Base-by-base conservation (phyloP, 2,113 vertebrate genomes). In the Tupaia tana region DNA sequence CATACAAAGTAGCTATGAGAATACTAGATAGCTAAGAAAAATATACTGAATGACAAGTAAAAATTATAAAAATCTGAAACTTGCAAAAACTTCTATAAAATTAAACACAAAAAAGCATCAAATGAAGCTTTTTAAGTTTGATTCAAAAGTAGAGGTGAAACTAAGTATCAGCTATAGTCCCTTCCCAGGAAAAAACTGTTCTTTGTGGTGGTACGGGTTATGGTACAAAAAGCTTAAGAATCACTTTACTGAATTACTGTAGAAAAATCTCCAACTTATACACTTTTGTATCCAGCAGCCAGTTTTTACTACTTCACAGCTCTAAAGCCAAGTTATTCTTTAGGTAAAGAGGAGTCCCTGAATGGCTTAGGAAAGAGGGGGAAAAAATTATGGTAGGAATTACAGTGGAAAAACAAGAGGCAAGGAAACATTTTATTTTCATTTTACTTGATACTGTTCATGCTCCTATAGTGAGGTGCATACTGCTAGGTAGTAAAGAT, bases 41-140 rank as follows among this genome's bases (percentile, higher is more conserved):
- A 83, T 0, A 69, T 61, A 86, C 34, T 86, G 86, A 77, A 73
- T 74, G 71, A 92, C 52, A 52, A 79, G 29, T 34, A 67, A 43
- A 43, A 43, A 82, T 82, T 67, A 59, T 25, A 71, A 63, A 83
- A 90, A 86, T 15, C 4, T 67, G 22, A 56, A 90, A 61, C 91
- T 25, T 91, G 14, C 18, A 71, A 94, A 89, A 74, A 77, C 18
- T 90, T 95, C 77, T 52, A 82, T 88, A 90, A 95, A 91, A 83
- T 58, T 84, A 63, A 95, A 93, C 67, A 67, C 9, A 87, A 78
- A 83, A 84, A 58, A 7, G 2, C 31, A 91, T 89, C 5, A 95
- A 93, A 86, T 83, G 13, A 89, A 83, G 27, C 19, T n/a, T 86
- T 90, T 80, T 25, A 73, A 91, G 79, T 6, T 70, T 78, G 84